Percentiles rank a stretch among this genome's conserved stretches.
Evolutionary conservation across 2,888 invertebrate genomes (phyloP).

Genomic region (Cantharis rufa): DNA sequence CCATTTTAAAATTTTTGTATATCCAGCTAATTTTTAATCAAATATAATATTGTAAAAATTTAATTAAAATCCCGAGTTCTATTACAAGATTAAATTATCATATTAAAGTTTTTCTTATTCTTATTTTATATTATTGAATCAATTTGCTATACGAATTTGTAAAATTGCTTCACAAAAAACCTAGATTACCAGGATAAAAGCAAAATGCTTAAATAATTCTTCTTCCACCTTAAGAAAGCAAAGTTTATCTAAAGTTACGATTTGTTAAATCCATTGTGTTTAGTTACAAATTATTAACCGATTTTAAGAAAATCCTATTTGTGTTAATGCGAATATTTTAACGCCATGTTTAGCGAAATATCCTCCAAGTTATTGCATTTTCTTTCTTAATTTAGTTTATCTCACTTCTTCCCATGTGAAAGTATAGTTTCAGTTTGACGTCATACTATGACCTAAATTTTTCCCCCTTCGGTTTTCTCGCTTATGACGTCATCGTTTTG

Average conservation of each 20-base stretch:
- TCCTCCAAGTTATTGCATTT: background rate
- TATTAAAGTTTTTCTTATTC: too few relatives aligned
- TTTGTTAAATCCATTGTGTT: background rate
- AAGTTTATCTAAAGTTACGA: background rate
- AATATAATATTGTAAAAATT: too few relatives aligned
- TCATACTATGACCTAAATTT: constrained; percentile 10
- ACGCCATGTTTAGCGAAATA: background rate
- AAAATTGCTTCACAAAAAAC: background rate
- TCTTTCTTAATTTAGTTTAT: background rate
- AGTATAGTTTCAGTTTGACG: constrained; percentile 9
- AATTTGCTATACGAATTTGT: background rate
- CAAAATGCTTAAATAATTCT: background rate
- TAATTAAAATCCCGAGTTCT: too few relatives aligned
- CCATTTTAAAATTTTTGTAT: too few relatives aligned
- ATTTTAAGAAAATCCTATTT: background rate
- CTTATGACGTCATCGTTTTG: constrained; percentile 11
- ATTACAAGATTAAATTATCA: too few relatives aligned
- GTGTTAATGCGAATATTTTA: background rate
- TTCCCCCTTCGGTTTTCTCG: constrained; percentile 4
- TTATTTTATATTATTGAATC: too few relatives aligned
- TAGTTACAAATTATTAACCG: background rate
- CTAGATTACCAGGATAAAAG: background rate
- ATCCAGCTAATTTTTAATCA: too few relatives aligned
- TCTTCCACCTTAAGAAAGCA: background rate
- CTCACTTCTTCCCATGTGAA: background rate